These are phyloP conservation scores for Cyanocitta stelleri DNA, from an alignment of 2,113 vertebrate species.

Conservation along the genomic window DNA sequence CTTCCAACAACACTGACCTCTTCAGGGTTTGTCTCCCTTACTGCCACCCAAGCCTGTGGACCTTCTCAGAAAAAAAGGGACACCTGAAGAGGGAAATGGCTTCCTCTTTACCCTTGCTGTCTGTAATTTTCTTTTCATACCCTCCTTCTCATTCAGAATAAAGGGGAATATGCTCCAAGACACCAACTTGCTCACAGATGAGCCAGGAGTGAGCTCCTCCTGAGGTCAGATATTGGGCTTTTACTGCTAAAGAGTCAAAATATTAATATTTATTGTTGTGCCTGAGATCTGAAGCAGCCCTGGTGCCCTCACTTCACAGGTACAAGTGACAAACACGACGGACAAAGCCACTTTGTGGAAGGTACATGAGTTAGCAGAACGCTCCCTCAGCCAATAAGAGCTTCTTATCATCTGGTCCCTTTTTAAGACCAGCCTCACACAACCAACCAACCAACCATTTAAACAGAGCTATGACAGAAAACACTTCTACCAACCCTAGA, in stretches of 20 bases:
- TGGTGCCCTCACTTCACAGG: not conserved
- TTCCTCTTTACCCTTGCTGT: not conserved
- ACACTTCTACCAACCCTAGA: not conserved
- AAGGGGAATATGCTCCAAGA: not conserved
- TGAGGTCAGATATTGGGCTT: not conserved
- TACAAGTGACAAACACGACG: not conserved
- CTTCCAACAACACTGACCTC: not conserved
- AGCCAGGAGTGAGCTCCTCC: not conserved
- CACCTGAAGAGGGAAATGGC: not conserved
- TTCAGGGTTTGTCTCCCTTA: not conserved
- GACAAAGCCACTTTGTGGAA: not conserved
- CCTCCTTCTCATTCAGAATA: not conserved
- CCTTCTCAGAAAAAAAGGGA: not conserved
- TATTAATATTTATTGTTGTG: not conserved
- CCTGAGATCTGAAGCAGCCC: not conserved
- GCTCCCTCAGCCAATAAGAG: not conserved
- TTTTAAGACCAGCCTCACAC: not conserved
- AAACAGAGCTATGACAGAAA: not conserved
- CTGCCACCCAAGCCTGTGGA: not conserved
- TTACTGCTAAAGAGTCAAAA: not conserved
- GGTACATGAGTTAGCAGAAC: fast-evolving
- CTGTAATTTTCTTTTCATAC: not conserved
- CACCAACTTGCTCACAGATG: fast-evolving
- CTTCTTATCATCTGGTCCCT: not conserved
- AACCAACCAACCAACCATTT: not conserved